phyloP scores from a whole-genome alignment of 2,113 vertebrate species.

The Ardeotis arabs region DNA sequence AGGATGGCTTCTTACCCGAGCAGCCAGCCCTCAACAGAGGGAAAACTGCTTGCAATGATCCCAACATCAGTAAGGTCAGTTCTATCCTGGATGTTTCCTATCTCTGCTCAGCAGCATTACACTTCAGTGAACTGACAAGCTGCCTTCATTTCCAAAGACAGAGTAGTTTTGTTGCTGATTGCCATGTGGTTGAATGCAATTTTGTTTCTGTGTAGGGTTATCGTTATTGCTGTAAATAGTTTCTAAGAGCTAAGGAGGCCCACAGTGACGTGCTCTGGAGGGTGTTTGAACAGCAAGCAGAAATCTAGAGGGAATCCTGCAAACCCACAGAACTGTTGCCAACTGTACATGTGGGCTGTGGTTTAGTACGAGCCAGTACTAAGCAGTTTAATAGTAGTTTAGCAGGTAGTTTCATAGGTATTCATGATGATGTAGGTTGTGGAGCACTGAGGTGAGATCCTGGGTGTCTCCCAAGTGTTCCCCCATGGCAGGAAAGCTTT shows the following conservation, averaged over 20 bases:
- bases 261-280: neutral
- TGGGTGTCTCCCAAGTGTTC: neutral
- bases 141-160: neutral
- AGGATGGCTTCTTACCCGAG: neutral
- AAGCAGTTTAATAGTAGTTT: too few species aligned
- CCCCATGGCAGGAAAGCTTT: neutral
- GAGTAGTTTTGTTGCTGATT: neutral
- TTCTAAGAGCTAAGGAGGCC: neutral
- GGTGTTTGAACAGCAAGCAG: neutral
- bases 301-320: neutral
- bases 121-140: neutral
- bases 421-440: neutral
- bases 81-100: neutral
- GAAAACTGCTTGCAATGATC: neutral
- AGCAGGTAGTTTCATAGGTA: neutral
- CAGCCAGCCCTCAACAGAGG: neutral
- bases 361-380: neutral
- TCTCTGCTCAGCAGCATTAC: neutral
- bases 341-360: neutral
- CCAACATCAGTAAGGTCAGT: neutral
- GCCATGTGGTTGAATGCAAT: neutral
- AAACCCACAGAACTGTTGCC: neutral
- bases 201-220: neutral
- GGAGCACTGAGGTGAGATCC: neutral
- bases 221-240: neutral